Percentiles rank a stretch among this genome's conserved stretches.
Evolutionary conservation across 2,888 invertebrate genomes (phyloP).

Genomic region (Carterocephalus palaemon): DNA sequence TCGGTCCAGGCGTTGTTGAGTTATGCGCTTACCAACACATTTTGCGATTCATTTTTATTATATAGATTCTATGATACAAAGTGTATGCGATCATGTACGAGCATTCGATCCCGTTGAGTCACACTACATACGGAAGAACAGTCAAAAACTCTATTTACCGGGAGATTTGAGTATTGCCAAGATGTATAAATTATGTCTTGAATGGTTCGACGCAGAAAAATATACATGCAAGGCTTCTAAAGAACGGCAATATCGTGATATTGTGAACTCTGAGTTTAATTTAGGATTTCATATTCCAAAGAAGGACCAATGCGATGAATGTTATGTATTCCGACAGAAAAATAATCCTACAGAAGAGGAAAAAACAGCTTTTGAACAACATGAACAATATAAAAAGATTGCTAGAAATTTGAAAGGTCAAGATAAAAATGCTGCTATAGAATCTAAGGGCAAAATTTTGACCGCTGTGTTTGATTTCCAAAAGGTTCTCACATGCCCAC

Average conservation of each 20-base stretch:
- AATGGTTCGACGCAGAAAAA: slow-evolving; percentile 21
- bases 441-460: too few relatives aligned
- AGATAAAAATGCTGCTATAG: too few relatives aligned
- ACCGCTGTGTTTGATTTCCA: slow-evolving; percentile 19
- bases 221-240: slow-evolving; percentile 24
- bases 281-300: slow-evolving; percentile 28
- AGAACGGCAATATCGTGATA: slow-evolving; percentile 26
- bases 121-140: slow-evolving; percentile 27
- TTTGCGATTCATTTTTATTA: too few relatives aligned
- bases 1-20: too few relatives aligned
- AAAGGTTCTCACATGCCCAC: slow-evolving; percentile 20
- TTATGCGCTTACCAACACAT: too few relatives aligned
- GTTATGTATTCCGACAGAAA: slow-evolving; percentile 20
- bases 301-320: slow-evolving; percentile 29
- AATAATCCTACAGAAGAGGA: slow-evolving; percentile 12
- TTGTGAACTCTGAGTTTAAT: slow-evolving; percentile 29
- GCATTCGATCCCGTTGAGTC: slow-evolving; percentile 31
- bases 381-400: slow-evolving; percentile 16
- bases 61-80: slow-evolving; percentile 26
- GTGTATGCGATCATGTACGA: slow-evolving; percentile 28
- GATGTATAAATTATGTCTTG: slow-evolving; percentile 14
- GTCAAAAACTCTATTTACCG: slow-evolving; percentile 11
- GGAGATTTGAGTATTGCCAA: not conserved
- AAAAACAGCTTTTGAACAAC: slow-evolving; percentile 17
- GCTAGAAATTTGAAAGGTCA: slow-evolving; percentile 26